Evolutionary conservation across 2,888 invertebrate genomes (phyloP).

Genomic region (Coronaproctus castanopsis): DNA sequence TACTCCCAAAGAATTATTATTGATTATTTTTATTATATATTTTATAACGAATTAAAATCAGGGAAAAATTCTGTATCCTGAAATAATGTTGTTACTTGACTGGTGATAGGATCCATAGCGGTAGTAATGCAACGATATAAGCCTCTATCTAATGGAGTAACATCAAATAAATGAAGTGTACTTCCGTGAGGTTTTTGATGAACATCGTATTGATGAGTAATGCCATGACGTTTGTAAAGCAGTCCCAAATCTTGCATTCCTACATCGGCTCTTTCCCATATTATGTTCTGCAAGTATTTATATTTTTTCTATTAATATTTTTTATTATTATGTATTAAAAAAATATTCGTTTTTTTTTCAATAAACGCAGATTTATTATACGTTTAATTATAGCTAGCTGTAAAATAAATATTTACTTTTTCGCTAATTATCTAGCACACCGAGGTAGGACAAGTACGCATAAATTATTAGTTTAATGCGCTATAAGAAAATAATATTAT

Average conservation of each 20-base stretch:
- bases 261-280: slow-evolving; percentile 22
- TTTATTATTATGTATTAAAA: not conserved
- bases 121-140: slow-evolving; percentile 22
- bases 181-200: slow-evolving; percentile 19
- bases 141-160: slow-evolving; percentile 20
- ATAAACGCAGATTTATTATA: too few species aligned
- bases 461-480: too few species aligned
- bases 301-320: not conserved
- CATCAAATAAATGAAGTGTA: slow-evolving; percentile 19
- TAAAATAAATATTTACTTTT: too few species aligned
- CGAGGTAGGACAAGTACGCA: too few species aligned
- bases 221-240: slow-evolving; percentile 19
- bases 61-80: slow-evolving; percentile 23
- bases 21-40: too few species aligned
- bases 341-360: not conserved
- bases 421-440: too few species aligned
- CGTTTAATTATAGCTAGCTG: too few species aligned
- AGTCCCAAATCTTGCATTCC: slow-evolving; percentile 20
- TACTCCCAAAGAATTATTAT: too few species aligned
- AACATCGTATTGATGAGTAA: slow-evolving; percentile 20
- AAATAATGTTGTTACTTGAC: slow-evolving; percentile 19
- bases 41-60: slow-evolving; percentile 4
- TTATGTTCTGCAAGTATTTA: slow-evolving; percentile 20
- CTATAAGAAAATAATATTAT: too few species aligned
- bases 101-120: slow-evolving; percentile 18